Evolutionary conservation across 1,140 invertebrate species (phyloP), one percentile per base, ranked within the genome.

Genomic region (Chironomus tepperi): DNA sequence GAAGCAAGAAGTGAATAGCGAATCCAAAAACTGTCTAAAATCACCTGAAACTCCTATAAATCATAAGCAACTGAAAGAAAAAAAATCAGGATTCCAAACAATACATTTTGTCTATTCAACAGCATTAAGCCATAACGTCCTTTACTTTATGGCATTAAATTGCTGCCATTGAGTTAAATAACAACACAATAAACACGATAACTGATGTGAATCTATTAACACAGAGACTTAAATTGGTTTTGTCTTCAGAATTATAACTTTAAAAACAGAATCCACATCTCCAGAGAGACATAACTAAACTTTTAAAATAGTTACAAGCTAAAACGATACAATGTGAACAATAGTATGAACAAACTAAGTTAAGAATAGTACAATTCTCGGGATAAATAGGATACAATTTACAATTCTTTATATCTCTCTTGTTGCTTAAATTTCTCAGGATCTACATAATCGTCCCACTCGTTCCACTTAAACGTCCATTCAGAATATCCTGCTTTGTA

Each of bases 391-490:
- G 12, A 12, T 5, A 5, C 9, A 57, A 57, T 57, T 47, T 57
- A 57, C 12, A 57, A 57, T n/a, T 57, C n/a, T 57, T n/a, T 12
- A 15, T 57, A 57, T 57, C 47, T 57, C 47, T 57, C 47, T 15
- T 57, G 47, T 3, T 57, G 47, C n/a, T 57, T 57, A 10, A 57
- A 57, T 12, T n/a, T 10, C 12, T 57, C 47, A 57, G 47, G 47
- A 57, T 57, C 47, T n/a, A 57, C 47, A 57, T 57, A 57, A 15
- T 57, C 47, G n/a, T 57, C 47, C 12, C 12, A 57, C n/a, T 57
- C 47, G n/a, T 57, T 57, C 47, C 47, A 57, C n/a, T 57, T 57
- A 57, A 57, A 57, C n/a, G 12, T 57, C 47, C 47, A 57, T 57
- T 57, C 47, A 57, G 47, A 57, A 57, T n/a, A 57, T 57, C 47